Conservation (phyloP, 2,888 invertebrate genomes). For the Fragum sueziense region DNA sequence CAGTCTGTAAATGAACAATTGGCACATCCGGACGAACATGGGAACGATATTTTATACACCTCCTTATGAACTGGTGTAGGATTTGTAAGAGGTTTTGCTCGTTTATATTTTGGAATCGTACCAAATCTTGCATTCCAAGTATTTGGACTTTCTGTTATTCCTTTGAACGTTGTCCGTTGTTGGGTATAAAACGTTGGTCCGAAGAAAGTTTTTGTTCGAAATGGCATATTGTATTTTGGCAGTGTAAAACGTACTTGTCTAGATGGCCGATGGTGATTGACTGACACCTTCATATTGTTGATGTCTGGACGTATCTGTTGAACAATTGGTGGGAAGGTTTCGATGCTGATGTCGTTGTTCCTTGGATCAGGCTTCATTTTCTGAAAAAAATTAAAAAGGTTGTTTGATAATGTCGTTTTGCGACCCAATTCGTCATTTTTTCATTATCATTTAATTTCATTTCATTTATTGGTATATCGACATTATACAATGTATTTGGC, state of each 20-base stretch:
- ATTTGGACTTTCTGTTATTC: not conserved
- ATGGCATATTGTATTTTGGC: not conserved
- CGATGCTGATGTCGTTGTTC: constrained; percentile 7
- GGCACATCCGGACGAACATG: constrained; percentile 51
- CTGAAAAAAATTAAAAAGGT: too few relatives aligned
- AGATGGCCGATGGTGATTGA: not conserved
- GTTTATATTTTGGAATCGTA: not conserved
- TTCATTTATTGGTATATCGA: too few relatives aligned
- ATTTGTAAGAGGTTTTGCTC: not conserved
- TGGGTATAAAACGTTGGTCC: not conserved
- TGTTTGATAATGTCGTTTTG: too few relatives aligned
- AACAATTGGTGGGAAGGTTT: not conserved
- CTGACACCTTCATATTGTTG: not conserved
- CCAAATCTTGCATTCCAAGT: not conserved
- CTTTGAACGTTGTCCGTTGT: not conserved
- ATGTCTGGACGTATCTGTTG: not conserved
- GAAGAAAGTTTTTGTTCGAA: not conserved
- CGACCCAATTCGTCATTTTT: too few relatives aligned
- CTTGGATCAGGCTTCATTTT: not conserved
- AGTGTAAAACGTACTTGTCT: not conserved
- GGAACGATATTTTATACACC: constrained; percentile 49
- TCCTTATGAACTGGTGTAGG: constrained; percentile 15
- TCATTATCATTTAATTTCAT: too few relatives aligned
- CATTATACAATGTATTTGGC: too few relatives aligned
- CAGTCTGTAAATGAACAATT: constrained; percentile 52